Conservation (phyloP, 2,113 vertebrate genomes). For the Elgaria multicarinata region DNA sequence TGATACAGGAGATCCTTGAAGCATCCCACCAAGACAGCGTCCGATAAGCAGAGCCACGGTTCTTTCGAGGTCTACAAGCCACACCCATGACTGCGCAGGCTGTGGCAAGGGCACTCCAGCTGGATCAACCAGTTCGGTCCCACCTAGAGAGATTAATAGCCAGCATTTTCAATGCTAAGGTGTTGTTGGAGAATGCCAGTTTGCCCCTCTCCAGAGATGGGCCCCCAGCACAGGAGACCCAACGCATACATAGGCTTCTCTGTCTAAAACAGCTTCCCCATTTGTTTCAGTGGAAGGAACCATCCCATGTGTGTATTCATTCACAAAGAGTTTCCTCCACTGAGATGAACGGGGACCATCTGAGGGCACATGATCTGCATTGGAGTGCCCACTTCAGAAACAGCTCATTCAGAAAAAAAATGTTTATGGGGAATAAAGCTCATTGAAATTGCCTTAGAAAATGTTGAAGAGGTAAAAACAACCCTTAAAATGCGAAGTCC, state of each 20-base stretch:
- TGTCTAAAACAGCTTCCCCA: background rate
- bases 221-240: background rate
- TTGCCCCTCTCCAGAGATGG: background rate
- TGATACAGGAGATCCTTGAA: constrained; percentile 90
- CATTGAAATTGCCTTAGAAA: background rate
- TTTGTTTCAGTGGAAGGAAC: background rate
- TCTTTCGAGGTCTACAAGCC: constrained; percentile 97
- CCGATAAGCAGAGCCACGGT: constrained; percentile 93
- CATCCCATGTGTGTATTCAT: background rate
- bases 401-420: background rate
- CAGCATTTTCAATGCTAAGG: background rate
- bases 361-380: background rate
- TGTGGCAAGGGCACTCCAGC: constrained; percentile 82
- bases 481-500: background rate
- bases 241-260: no score
- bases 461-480: background rate
- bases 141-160: constrained; percentile 74
- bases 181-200: background rate
- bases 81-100: constrained; percentile 91
- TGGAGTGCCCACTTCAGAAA: background rate
- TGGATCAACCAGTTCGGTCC: constrained; percentile 88
- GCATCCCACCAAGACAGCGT: constrained; percentile 95
- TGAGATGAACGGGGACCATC: background rate
- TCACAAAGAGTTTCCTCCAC: background rate
- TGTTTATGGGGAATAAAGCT: background rate